A percentile compares a stretch with the other conserved stretches of the same genome.
phyloP scores from a whole-genome alignment of 1,140 invertebrate species.

The Drosophila tristis region DNA sequence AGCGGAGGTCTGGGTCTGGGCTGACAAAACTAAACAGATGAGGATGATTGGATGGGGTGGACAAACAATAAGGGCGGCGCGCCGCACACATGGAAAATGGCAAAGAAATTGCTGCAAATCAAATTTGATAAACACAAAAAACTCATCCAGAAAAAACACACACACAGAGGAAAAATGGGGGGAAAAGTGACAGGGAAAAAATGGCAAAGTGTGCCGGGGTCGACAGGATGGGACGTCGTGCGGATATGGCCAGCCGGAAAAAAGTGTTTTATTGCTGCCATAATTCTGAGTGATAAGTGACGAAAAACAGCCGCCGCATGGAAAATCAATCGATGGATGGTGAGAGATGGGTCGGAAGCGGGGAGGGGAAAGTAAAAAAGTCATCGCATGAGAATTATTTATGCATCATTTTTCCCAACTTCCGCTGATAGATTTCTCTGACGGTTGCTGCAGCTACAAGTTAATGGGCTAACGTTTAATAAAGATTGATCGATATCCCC shows the following conservation, averaged over 20 bases:
- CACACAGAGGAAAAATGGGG: constrained; percentile 53
- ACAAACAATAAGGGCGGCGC: constrained; percentile 51
- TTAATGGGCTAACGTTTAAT: constrained; percentile 76
- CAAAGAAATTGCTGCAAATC: constrained; percentile 79
- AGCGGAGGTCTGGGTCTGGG: constrained; percentile 27
- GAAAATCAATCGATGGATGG: constrained; percentile 69
- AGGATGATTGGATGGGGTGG: constrained; percentile 13
- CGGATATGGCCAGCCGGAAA: constrained; percentile 62
- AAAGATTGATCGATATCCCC: constrained; percentile 67
- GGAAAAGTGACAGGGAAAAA: constrained; percentile 77
- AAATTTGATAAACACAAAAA: constrained; percentile 80
- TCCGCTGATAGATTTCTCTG: constrained; percentile 59
- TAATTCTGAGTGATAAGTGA: constrained; percentile 83
- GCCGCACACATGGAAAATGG: constrained; percentile 73
- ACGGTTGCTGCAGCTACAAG: constrained; percentile 56
- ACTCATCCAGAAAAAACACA: constrained; percentile 27
- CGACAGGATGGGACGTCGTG: constrained; percentile 53
- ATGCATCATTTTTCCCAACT: constrained; percentile 64
- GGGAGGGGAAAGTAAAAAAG: constrained; percentile 39
- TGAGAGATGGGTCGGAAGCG: constrained; percentile 24
- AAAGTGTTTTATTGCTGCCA: constrained; percentile 82
- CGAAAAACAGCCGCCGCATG: constrained; percentile 67
- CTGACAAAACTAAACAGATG: constrained; percentile 72
- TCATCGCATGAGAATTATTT: constrained; percentile 62
- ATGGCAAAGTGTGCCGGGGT: constrained; percentile 77